phyloP scores from a whole-genome alignment of 1,140 invertebrate genomes.

The Yoshiicerus persimilis region DNA sequence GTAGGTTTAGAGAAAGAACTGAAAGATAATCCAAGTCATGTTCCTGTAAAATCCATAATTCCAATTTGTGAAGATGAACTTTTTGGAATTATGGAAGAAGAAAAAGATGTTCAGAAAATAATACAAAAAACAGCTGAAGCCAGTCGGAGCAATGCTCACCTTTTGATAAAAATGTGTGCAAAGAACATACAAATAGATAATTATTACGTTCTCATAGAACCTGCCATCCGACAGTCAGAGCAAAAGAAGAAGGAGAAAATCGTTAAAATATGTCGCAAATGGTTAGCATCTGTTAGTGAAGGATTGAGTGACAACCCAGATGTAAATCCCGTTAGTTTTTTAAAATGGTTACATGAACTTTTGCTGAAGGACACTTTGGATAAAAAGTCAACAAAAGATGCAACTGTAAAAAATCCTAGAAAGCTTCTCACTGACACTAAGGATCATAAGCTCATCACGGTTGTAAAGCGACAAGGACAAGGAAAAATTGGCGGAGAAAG shows the following conservation, averaged over 20 bases:
- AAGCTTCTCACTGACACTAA: not conserved
- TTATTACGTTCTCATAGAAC: not conserved
- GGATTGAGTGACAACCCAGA: slow-evolving; percentile 10
- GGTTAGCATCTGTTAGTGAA: slow-evolving; percentile 24
- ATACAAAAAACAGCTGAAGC: slow-evolving; percentile 37
- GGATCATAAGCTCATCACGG: not conserved
- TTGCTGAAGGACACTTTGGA: not conserved
- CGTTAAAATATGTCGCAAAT: slow-evolving; percentile 2
- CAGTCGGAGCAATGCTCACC: slow-evolving; percentile 30
- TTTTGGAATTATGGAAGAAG: slow-evolving; percentile 38
- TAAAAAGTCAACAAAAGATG: not conserved
- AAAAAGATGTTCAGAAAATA: slow-evolving; percentile 34
- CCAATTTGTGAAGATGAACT: slow-evolving; percentile 39
- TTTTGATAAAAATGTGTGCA: slow-evolving; percentile 27
- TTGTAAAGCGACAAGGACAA: not conserved
- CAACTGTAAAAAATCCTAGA: not conserved
- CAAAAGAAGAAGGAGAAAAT: slow-evolving; percentile 11
- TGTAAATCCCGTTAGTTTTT: not conserved
- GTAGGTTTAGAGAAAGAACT: slow-evolving; percentile 15
- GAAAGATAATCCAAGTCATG: not conserved
- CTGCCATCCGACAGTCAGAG: not conserved
- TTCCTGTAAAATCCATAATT: slow-evolving; percentile 26
- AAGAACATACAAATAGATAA: not conserved
- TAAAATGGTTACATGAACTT: slow-evolving; percentile 1
- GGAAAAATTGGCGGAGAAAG: not conserved